phyloP scores from a whole-genome alignment of 2,888 invertebrate species.

The Drosophila kambysellisi region DNA sequence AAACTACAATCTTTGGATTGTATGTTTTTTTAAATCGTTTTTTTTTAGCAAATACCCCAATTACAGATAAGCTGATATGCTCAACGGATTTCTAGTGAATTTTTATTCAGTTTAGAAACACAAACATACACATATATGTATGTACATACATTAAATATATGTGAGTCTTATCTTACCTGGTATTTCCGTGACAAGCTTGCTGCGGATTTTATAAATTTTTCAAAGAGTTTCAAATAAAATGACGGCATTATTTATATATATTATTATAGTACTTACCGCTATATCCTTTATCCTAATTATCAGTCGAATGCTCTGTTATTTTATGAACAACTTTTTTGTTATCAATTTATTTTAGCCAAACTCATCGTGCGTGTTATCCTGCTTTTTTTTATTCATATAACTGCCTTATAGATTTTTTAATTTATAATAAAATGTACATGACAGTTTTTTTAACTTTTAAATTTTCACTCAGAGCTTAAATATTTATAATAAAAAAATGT shows the following conservation, averaged over 20 bases:
- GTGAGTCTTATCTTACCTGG: background rate
- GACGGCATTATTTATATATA: background rate
- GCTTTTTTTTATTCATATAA: background rate
- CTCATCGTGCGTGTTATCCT: background rate
- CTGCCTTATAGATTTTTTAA: background rate
- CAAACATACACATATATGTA: background rate
- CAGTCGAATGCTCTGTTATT: background rate
- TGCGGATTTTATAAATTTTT: background rate
- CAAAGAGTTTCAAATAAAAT: background rate
- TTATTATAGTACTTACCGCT: background rate
- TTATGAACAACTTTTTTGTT: background rate
- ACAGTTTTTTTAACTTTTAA: background rate
- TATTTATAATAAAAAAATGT: background rate
- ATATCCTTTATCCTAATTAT: too few species aligned
- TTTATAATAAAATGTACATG: background rate
- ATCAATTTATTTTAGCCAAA: background rate
- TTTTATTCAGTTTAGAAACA: background rate
- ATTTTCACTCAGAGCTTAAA: background rate
- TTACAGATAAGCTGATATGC: background rate
- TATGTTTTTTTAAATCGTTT: background rate
- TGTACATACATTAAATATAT: background rate
- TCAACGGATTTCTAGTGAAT: background rate
- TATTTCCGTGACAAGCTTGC: background rate
- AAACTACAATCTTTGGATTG: background rate
- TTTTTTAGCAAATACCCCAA: background rate